A percentile compares a stretch with the other conserved stretches of the same genome.
Evolutionary conservation across 2,113 vertebrate species (phyloP).

Genomic region (Triplophysa siluroides): DNA sequence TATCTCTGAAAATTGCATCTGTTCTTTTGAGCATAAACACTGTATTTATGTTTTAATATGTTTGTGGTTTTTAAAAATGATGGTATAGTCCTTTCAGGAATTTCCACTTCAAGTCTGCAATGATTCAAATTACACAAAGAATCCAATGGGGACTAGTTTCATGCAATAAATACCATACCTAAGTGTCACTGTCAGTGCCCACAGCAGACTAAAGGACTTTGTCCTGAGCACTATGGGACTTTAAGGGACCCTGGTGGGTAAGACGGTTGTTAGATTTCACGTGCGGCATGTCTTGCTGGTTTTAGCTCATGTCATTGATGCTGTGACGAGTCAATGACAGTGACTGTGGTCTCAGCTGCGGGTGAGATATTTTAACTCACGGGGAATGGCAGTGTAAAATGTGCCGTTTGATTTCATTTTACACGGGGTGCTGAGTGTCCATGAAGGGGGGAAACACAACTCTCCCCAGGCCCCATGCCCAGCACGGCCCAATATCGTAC

Average conservation of each 20-base stretch:
- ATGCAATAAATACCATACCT: not conserved
- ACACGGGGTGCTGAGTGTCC: slow-evolving; percentile 34
- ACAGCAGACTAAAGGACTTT: not conserved
- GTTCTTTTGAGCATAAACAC: not conserved
- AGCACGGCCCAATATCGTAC: slow-evolving; percentile 69
- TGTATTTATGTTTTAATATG: not conserved
- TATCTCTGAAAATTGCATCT: not conserved
- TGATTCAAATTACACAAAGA: slow-evolving; percentile 2
- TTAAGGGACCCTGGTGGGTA: not conserved
- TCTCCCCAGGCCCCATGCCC: slow-evolving; percentile 60
- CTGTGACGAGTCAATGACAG: slow-evolving; percentile 27
- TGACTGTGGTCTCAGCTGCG: slow-evolving; percentile 51
- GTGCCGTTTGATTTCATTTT: slow-evolving; percentile 51
- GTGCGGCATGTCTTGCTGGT: slow-evolving; percentile 29
- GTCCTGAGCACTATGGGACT: slow-evolving; percentile 14
- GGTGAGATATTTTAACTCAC: slow-evolving; percentile 37
- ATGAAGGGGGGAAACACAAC: slow-evolving; percentile 45
- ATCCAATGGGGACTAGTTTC: slow-evolving; percentile 3
- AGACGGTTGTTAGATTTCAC: not conserved
- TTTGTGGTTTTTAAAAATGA: not conserved
- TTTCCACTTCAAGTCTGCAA: not conserved
- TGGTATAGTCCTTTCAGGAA: no score
- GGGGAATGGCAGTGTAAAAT: slow-evolving; percentile 38
- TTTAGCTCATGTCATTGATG: slow-evolving; percentile 18
- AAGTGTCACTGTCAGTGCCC: not conserved